Conservation (phyloP, 2,888 invertebrate species). For the Thereva unica region DNA sequence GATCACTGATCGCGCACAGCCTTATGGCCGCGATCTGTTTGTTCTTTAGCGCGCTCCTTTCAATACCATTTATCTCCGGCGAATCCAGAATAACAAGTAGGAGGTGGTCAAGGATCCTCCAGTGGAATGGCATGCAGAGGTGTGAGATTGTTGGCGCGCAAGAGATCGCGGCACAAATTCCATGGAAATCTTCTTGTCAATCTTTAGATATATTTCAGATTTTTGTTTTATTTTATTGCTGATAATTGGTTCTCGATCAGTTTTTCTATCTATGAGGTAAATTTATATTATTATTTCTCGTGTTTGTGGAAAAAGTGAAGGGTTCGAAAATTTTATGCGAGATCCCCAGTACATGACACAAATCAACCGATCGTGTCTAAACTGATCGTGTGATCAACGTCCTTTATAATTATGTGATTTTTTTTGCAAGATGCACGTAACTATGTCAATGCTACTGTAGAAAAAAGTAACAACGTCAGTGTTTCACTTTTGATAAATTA, state of each 20-base stretch:
- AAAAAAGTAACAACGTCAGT: no score
- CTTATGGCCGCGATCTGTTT: slow-evolving; percentile 13
- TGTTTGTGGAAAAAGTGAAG: no score
- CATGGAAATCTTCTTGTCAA: slow-evolving; percentile 22
- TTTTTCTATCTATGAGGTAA: no score
- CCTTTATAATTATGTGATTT: no score
- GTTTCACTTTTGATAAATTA: no score
- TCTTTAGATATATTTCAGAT: slow-evolving; percentile 26
- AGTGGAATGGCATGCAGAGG: slow-evolving; percentile 6
- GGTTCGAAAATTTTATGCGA: no score
- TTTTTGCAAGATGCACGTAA: no score
- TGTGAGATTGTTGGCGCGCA: slow-evolving; percentile 34
- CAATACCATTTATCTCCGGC: slow-evolving; percentile 27
- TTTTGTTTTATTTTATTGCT: slow-evolving; percentile 27
- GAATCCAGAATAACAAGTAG: slow-evolving; percentile 30
- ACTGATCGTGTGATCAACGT: no score
- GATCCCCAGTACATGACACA: no score
- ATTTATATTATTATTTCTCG: no score
- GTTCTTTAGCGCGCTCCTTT: slow-evolving; percentile 19
- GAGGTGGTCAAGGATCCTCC: slow-evolving; percentile 29
- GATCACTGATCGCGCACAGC: neutral
- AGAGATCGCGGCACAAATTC: slow-evolving; percentile 31
- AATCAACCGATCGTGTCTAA: no score
- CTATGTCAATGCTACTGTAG: no score
- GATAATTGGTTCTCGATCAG: neutral